These are phyloP conservation scores for Rattus rattus DNA, from an alignment of 2,113 vertebrate species.

Conservation along the genomic window DNA sequence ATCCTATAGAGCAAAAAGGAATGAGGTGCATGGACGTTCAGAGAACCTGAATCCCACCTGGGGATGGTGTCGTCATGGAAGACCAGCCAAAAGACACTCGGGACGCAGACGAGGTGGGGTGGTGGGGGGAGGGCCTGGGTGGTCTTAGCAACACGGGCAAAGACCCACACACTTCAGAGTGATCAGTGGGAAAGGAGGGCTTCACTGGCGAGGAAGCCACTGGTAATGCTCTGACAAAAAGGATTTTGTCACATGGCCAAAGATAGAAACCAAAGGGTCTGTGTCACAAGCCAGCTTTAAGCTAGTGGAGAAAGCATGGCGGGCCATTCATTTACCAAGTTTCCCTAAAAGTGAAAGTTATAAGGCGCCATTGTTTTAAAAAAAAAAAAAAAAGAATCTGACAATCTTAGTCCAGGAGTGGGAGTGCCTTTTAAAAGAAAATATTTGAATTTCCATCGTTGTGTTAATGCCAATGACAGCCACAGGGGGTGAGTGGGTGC, in stretches of 20 bases:
- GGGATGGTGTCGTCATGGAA: not conserved
- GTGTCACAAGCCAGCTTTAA: not conserved
- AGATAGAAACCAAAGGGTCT: not conserved
- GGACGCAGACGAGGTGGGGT: not conserved
- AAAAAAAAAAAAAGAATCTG: not conserved
- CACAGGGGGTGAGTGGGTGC: not conserved
- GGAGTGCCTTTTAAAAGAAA: not conserved
- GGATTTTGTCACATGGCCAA: not conserved
- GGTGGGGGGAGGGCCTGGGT: not conserved
- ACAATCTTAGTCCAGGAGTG: not conserved
- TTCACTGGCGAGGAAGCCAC: not conserved
- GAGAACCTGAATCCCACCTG: not conserved
- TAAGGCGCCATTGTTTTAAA: not conserved
- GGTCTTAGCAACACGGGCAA: not conserved
- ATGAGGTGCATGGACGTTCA: not conserved
- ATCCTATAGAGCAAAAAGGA: not conserved
- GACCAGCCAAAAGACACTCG: not conserved
- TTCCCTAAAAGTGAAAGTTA: not conserved
- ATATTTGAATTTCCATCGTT: not conserved
- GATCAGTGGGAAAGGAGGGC: not conserved
- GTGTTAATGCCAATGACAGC: not conserved
- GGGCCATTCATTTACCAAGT: not conserved
- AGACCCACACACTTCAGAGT: not conserved
- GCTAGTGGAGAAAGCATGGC: not conserved
- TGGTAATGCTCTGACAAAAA: not conserved